Base-by-base conservation (phyloP, 2,888 invertebrate species). In the Sabellastarte sp. region DNA sequence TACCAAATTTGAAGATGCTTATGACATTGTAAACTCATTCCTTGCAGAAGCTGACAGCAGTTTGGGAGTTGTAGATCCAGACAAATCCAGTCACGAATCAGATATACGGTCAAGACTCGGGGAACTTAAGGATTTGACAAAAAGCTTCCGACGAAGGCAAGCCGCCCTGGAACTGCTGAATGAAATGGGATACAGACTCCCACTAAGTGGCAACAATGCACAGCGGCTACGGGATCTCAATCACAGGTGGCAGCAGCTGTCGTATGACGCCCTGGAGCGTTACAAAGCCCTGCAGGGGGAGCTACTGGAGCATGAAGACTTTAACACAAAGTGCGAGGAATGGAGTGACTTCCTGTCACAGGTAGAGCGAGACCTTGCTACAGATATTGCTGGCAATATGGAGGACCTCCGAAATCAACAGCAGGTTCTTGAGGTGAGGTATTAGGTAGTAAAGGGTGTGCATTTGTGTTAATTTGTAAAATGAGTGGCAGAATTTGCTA, bases 341-440 rank as follows among this genome's bases (percentile, higher is more conserved):
- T 82, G 82, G 82, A 76, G 79, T 76, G 69, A 72, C 0, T 80
- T 80, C 76, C 72, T 82, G 41, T 76, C 77, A 15, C 73, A 76
- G 66, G 77, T 77, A 0, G 81, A 82, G 69, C 68, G 75, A 32
- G 78, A 78, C 58, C 74, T 82, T 52, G 72, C 78, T 10, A 72
- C 69, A 0, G 76, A 77, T 31, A 72, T 80, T 4, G 75, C 77
- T 50, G 78, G 78, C 3, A 78, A 77, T 64, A 74, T 80, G n/a
- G 63, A 74, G 31, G 77, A 74, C 32, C 77, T 82, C 1, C 60
- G 72, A 24, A 73, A 74, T 3, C 82, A 81, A 64, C 78, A 79
- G 61, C 73, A 72, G 57, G 75, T 74, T 32, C n/a, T n/a, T n/a
- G n/a, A n/a, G n/a, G n/a, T n/a, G n/a, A n/a, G n/a, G n/a, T n/a